These are phyloP conservation scores for Metopia argyrocephala DNA, from an alignment of 2,888 invertebrate genomes.

Conservation along the genomic window DNA sequence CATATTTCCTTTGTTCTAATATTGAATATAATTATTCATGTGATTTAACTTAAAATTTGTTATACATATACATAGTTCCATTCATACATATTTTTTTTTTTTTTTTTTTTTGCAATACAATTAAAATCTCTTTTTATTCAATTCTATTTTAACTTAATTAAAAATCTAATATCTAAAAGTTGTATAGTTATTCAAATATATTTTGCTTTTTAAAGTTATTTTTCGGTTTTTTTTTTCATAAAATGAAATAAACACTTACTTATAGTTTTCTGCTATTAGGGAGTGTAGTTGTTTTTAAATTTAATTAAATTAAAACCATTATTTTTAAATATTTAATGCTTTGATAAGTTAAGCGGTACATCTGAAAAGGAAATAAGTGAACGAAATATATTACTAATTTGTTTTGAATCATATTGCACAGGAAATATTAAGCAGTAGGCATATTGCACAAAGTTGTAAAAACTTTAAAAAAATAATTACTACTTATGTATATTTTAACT, in stretches of 20 bases:
- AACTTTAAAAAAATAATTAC: too few relatives aligned
- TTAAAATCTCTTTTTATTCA: slow-evolving; percentile 48
- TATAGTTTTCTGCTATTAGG: slow-evolving; percentile 52
- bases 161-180: slow-evolving; percentile 32
- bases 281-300: slow-evolving; percentile 34
- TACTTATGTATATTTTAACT: too few relatives aligned
- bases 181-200: slow-evolving; percentile 41
- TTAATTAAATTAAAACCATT: slow-evolving; percentile 67
- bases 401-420: too few relatives aligned
- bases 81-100: slow-evolving; percentile 21
- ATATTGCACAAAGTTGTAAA: too few relatives aligned
- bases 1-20: neutral
- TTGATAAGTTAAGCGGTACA: slow-evolving; percentile 93
- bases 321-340: slow-evolving; percentile 81
- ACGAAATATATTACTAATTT: too few relatives aligned
- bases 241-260: slow-evolving; percentile 68
- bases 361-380: slow-evolving; percentile 81
- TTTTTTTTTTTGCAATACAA: slow-evolving; percentile 35
- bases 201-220: slow-evolving; percentile 12
- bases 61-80: slow-evolving; percentile 36
- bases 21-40: slow-evolving; percentile 13
- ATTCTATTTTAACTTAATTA: slow-evolving; percentile 41
- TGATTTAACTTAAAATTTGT: neutral
- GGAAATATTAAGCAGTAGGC: too few relatives aligned
- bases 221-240: slow-evolving; percentile 32